Evolutionary conservation across 2,113 vertebrate species (phyloP).

Genomic region (Mormyrus iriodes): DNA sequence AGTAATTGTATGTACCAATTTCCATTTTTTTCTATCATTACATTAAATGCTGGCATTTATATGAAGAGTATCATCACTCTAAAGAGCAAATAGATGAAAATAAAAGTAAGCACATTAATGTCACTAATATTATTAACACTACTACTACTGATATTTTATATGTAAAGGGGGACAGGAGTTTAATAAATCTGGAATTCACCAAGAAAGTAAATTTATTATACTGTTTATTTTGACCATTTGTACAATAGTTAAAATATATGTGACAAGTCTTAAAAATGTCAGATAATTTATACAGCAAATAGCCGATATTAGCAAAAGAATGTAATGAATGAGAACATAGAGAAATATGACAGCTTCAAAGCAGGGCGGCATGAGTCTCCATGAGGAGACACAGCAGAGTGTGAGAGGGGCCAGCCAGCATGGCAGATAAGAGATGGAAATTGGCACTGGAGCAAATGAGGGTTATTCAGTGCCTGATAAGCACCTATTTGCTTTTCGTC

Average conservation of each 20-base stretch:
- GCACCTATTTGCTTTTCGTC: slow-evolving; percentile 82
- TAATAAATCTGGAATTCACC: not conserved
- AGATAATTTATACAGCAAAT: not conserved
- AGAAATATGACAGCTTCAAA: slow-evolving; percentile 5
- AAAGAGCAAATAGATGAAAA: not conserved
- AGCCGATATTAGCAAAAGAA: not conserved
- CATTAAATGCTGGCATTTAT: not conserved
- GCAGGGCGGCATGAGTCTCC: slow-evolving; percentile 10
- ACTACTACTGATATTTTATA: not conserved
- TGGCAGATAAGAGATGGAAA: slow-evolving; percentile 76
- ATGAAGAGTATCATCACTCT: not conserved
- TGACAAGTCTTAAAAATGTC: not conserved
- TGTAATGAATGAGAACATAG: not conserved
- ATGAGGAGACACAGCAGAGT: slow-evolving; percentile 18
- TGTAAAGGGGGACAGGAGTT: not conserved
- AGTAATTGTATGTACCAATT: not conserved
- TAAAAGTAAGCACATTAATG: not conserved
- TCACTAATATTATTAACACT: not conserved
- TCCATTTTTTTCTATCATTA: slow-evolving; percentile 20
- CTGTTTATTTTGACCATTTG: not conserved
- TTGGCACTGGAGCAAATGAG: slow-evolving; percentile 77
- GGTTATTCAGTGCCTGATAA: slow-evolving; percentile 79
- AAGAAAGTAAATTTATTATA: not conserved
- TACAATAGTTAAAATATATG: not conserved
- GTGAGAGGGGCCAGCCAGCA: slow-evolving; percentile 62